phyloP scores from a whole-genome alignment of 2,797 vertebrate genomes.

The Simalia tracyae region DNA sequence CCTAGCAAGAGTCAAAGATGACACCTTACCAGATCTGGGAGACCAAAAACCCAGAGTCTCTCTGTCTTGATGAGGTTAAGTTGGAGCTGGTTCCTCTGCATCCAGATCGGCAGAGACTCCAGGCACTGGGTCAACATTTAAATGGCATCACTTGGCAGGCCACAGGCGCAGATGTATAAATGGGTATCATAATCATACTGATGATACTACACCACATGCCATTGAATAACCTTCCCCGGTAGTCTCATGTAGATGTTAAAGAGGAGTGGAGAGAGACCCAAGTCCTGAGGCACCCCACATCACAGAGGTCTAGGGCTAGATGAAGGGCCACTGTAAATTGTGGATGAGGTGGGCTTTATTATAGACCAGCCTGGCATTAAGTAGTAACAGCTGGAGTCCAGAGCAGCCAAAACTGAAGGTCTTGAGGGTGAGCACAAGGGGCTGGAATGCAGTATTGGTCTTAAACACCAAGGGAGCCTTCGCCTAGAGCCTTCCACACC shows the following conservation, averaged over 20 bases:
- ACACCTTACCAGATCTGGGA: not conserved
- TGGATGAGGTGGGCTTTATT: constrained; percentile 33
- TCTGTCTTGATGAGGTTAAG: not conserved
- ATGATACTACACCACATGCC: not conserved
- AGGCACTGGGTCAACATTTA: not conserved
- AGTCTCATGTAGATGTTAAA: not conserved
- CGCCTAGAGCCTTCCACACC: too few species aligned
- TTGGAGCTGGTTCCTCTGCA: not conserved
- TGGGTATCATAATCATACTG: not conserved
- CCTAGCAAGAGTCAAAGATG: not conserved
- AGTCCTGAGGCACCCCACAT: not conserved
- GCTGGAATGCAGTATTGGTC: not conserved
- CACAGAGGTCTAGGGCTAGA: not conserved
- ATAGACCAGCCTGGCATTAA: not conserved
- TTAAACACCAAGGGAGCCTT: not conserved
- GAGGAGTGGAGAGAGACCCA: not conserved
- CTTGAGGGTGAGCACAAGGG: not conserved
- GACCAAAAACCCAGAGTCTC: not conserved
- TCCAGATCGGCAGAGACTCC: not conserved
- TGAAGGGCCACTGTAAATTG: constrained; percentile 9
- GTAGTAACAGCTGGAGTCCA: not conserved
- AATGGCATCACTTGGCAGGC: not conserved
- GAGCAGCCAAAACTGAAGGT: not conserved
- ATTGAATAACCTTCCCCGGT: not conserved
- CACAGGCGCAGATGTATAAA: too few species aligned